These are phyloP conservation scores for Fragum fragum DNA, from an alignment of 2,888 invertebrate genomes.

Conservation along the genomic window DNA sequence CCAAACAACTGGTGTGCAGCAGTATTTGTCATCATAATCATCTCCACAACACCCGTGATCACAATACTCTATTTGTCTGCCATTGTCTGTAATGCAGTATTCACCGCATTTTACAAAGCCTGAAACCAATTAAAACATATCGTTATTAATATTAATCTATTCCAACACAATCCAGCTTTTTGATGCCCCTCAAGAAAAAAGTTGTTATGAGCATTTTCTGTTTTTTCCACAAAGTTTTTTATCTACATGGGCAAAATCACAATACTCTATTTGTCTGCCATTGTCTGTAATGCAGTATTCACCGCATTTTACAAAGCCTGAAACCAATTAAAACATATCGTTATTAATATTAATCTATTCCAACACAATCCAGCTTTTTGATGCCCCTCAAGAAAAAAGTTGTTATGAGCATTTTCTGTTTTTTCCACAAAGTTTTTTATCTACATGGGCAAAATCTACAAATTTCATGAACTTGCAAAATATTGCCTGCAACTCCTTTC, in stretches of 20 bases:
- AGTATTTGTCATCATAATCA: conserved; percentile 17
- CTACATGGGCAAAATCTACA: no score
- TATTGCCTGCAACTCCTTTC: no score
- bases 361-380: background rate
- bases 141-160: background rate
- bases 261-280: background rate
- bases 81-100: conserved; percentile 1
- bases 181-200: background rate
- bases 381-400: background rate
- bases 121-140: no score
- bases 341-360: background rate
- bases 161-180: background rate
- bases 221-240: no score
- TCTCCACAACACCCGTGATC: conserved; percentile 12
- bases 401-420: no score
- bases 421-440: no score
- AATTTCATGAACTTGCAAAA: no score
- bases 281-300: conserved; percentile 9
- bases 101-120: conserved; percentile 18
- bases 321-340: no score
- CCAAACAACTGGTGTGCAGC: conserved; percentile 6
- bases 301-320: conserved; percentile 18
- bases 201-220: no score
- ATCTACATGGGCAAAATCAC: no score
- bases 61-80: background rate